Evolutionary conservation across 1,140 invertebrate genomes (phyloP).

Genomic region (Calephelis virginiensis): DNA sequence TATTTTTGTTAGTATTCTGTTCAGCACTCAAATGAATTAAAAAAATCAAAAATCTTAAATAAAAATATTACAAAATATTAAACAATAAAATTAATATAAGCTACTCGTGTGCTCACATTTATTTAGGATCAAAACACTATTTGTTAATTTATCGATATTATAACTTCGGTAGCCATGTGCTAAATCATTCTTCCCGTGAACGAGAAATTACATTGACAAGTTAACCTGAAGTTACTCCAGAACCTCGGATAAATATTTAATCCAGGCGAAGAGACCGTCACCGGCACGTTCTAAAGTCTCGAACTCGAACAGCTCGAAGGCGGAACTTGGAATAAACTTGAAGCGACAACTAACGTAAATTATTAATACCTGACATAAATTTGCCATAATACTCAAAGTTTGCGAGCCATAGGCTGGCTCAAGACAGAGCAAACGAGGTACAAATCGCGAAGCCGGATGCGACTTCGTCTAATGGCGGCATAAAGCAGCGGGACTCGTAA

Average conservation of each 20-base stretch:
- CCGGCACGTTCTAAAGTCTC: constrained; percentile 54
- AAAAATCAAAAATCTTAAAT: no score
- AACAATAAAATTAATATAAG: no score
- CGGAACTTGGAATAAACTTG: constrained; percentile 59
- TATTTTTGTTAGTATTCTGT: no score
- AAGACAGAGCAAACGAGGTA: constrained; percentile 68
- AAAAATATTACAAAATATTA: no score
- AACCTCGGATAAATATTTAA: constrained; percentile 72
- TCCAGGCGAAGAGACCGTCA: constrained; percentile 59
- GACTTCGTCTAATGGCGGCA: constrained; percentile 50
- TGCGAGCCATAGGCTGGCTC: constrained; percentile 42
- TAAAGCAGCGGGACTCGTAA: constrained; percentile 53
- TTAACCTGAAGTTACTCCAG: constrained; percentile 48
- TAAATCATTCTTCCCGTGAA: constrained; percentile 25
- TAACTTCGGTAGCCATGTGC: constrained; percentile 5
- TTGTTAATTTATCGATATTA: not conserved
- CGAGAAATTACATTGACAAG: constrained; percentile 50
- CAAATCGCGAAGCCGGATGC: constrained; percentile 62
- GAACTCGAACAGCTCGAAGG: constrained; percentile 37
- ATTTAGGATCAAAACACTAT: not conserved
- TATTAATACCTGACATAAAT: constrained; percentile 77
- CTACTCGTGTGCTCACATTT: no score
- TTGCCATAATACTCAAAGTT: constrained; percentile 71
- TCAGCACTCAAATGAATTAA: no score
- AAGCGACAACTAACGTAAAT: constrained; percentile 71